A percentile compares a stretch with the other conserved stretches of the same genome.
Conservation (phyloP, 1,140 invertebrate genomes). For the Asbolus verrucosus region DNA sequence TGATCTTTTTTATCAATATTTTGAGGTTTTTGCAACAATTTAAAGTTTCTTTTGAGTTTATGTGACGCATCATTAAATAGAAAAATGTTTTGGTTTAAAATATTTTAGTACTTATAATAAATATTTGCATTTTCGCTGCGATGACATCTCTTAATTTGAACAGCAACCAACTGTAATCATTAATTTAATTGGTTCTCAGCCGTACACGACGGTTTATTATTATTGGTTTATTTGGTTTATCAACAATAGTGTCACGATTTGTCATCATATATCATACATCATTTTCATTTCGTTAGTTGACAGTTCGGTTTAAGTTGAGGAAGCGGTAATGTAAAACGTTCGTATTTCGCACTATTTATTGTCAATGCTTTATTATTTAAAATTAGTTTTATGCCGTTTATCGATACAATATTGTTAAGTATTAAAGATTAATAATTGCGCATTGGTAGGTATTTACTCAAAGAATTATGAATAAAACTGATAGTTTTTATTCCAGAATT, state of each 20-base stretch:
- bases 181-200: slow-evolving; percentile 16
- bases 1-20: no score
- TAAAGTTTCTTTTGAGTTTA: no score
- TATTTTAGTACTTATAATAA: no score
- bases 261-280: slow-evolving; percentile 11
- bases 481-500: slow-evolving; percentile 10
- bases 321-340: slow-evolving; percentile 2
- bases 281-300: slow-evolving; percentile 24
- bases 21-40: not conserved
- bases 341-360: not conserved
- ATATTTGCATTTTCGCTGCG: not conserved
- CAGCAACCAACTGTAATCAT: not conserved
- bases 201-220: not conserved
- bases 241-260: slow-evolving; percentile 27
- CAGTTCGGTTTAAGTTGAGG: slow-evolving; percentile 21
- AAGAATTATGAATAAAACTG: slow-evolving; percentile 25
- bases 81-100: no score
- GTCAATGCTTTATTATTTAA: slow-evolving; percentile 10
- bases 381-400: not conserved
- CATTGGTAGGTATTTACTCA: no score
- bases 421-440: no score
- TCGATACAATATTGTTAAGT: slow-evolving; percentile 4
- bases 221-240: slow-evolving; percentile 33
- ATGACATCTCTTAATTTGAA: slow-evolving; percentile 2
- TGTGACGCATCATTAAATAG: no score